Evolutionary conservation across 2,797 vertebrate genomes (phyloP), one percentile per base, ranked within the genome.

Genomic region (Cuculus canorus): DNA sequence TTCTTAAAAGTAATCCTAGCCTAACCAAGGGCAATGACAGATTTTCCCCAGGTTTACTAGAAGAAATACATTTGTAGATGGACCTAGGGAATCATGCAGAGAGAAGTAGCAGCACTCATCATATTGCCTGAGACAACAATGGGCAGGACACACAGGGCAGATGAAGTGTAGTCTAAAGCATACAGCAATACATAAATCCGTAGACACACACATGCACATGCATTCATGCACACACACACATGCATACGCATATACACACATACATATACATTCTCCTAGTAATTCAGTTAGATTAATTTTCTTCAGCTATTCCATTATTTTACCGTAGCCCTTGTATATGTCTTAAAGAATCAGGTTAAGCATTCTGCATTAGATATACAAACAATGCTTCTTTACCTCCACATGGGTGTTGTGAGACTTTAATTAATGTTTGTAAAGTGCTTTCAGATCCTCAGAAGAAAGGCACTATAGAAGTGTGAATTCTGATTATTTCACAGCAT

Each of bases 371-470:
- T 86, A 84, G 86, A 53, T 53, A 71, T 22, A 84, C 92, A 95
- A 86, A 96, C 92, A 94, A 94, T 93, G 81, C 73, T 80, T 10
- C 93, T 90, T 95, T 90, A 93, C 90, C 75, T 90, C 95, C 75
- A 35, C 83, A 85, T 77, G 85, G 88, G 63, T 84, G 77, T 90
- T 86, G 82, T 79, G 91, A 94, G 94, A 94, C 71, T 95, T 95
- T 96, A 97, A 95, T 97, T 96, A 96, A 93, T 94, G 92, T 94
- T 96, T 93, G 80, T 87, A 95, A 94, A 96, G 96, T 95, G 95
- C 94, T 96, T 96, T 95, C 93, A 93, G 90, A 93, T 91, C 70
- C 23, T 52, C 63, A 81, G 93, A 95, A 97, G 93, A 97, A 97
- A 97, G 82, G 79, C 83, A 43, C 90, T 94, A 91, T 95, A 95